Evolutionary conservation across 37 sponge, comb jelly and placozoan species (phyloP).

Genomic region (Geodia barretti): DNA sequence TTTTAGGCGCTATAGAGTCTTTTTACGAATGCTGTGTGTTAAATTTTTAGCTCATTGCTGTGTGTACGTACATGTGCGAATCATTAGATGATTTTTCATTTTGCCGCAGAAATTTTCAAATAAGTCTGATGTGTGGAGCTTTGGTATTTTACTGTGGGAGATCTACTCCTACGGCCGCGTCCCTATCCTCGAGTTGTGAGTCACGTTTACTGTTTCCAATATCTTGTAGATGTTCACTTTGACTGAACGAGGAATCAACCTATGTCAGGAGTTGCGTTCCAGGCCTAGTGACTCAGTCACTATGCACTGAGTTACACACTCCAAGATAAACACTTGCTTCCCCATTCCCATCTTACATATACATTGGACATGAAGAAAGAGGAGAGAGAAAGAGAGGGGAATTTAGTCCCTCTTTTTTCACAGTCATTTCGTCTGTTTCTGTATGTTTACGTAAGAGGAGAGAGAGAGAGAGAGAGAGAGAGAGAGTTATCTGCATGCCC

Average conservation of each 20-base stretch:
- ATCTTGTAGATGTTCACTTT: too few relatives aligned
- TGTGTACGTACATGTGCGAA: background rate
- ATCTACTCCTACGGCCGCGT: conserved; percentile 95
- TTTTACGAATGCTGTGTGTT: too few relatives aligned
- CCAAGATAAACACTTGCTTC: too few relatives aligned
- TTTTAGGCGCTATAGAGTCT: too few relatives aligned
- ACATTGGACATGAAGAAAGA: too few relatives aligned
- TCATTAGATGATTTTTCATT: background rate
- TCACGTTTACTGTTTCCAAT: too few relatives aligned
- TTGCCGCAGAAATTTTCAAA: conserved; percentile 83
- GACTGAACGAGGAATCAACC: too few relatives aligned
- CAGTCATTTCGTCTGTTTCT: background rate
- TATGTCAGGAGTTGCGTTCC: too few relatives aligned
- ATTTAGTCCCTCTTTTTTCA: background rate
- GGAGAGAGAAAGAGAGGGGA: background rate
- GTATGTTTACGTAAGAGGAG: background rate
- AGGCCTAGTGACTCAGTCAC: too few relatives aligned
- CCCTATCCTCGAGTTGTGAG: conserved; percentile 96
- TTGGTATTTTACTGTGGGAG: conserved; percentile 93
- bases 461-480: background rate
- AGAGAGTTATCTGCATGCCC: background rate
- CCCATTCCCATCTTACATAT: too few relatives aligned
- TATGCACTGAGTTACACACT: too few relatives aligned
- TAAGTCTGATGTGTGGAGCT: conserved; percentile 98
- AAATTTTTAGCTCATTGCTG: too few relatives aligned